These are phyloP conservation scores for Hemithea aestivaria DNA, from an alignment of 2,888 invertebrate species.

Conservation along the genomic window DNA sequence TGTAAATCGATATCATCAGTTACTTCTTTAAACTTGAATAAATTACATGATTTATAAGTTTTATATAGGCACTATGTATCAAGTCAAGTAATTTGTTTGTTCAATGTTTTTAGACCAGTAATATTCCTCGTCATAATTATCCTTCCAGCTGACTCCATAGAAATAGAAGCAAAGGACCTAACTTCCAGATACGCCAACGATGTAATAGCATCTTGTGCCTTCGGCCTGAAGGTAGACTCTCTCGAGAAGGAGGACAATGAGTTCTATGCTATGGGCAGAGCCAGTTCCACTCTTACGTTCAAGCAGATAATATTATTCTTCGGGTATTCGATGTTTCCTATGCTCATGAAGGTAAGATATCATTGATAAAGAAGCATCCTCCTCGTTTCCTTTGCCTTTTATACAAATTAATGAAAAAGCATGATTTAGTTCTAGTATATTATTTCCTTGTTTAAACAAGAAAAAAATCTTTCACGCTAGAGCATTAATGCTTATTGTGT, in stretches of 20 bases:
- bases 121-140: neutral
- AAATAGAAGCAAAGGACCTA: constrained; percentile 62
- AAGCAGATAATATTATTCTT: constrained; percentile 35
- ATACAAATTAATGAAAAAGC: too few species aligned
- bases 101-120: neutral
- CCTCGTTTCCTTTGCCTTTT: too few species aligned
- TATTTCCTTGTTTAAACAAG: too few species aligned
- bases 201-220: constrained; percentile 74
- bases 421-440: too few species aligned
- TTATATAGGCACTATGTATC: too few species aligned
- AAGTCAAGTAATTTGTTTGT: too few species aligned
- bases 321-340: constrained; percentile 29
- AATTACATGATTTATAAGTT: too few species aligned
- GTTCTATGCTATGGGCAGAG: constrained; percentile 75
- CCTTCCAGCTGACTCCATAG: constrained; percentile 35
- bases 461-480: too few species aligned
- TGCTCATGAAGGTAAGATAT: constrained; percentile 36
- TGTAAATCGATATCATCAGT: too few species aligned
- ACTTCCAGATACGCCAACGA: constrained; percentile 70
- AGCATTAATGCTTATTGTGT: too few species aligned
- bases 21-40: too few species aligned
- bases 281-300: constrained; percentile 45
- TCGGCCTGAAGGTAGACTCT: constrained; percentile 76
- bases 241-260: constrained; percentile 69
- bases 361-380: too few species aligned